Percentiles rank a stretch among this genome's conserved stretches.
Evolutionary conservation across 2,113 vertebrate species (phyloP).

Genomic region (Sander vitreus): DNA sequence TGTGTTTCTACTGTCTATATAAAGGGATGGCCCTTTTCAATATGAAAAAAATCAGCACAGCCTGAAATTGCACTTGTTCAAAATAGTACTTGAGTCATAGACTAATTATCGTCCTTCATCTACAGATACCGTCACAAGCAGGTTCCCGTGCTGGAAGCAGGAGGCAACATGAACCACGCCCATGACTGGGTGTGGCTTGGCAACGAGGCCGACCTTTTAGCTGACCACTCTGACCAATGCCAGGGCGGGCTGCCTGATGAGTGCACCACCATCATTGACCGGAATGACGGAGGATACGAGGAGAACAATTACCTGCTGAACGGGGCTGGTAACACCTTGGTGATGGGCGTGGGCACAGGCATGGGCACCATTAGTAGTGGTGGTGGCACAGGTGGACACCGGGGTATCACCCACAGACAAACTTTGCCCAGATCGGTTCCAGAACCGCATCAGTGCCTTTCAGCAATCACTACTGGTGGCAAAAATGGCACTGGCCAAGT

Average conservation of each 20-base stretch:
- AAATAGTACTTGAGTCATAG: background rate
- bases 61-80: background rate
- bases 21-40: background rate
- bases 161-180: constrained; percentile 93
- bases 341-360: constrained; percentile 84
- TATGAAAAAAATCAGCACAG: background rate
- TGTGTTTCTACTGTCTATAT: background rate
- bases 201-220: constrained; percentile 92
- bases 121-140: constrained; percentile 93
- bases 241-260: constrained; percentile 87
- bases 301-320: constrained; percentile 96
- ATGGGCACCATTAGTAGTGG: constrained; percentile 62
- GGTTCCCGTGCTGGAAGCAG: constrained; percentile 91
- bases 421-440: constrained; percentile 88
- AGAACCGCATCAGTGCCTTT: constrained; percentile 87
- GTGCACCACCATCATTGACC: constrained; percentile 91
- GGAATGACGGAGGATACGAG: constrained; percentile 90
- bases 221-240: constrained; percentile 89
- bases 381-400: constrained; percentile 58
- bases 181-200: constrained; percentile 99
- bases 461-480: constrained; percentile 77
- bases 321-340: constrained; percentile 82
- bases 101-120: background rate
- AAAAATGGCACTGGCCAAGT: constrained; percentile 84
- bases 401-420: constrained; percentile 79